Evolutionary conservation across 2,113 vertebrate species (phyloP), one percentile per base, ranked within the genome.

Genomic region (Trogon surrucura): DNA sequence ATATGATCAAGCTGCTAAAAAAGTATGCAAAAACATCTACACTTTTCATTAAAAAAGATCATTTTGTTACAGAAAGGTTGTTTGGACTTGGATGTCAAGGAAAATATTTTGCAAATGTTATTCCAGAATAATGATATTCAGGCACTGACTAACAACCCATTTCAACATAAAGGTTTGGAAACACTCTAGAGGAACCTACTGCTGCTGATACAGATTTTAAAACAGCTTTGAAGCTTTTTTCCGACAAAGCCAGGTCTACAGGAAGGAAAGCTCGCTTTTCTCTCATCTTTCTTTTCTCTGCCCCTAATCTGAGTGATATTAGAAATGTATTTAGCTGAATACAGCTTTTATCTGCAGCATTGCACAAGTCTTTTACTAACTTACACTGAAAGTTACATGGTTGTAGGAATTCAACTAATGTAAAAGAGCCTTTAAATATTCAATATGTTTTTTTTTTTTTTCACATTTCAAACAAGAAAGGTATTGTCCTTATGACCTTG

Each of bases 41-140:
- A 47, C 53, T 97, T 97, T 97, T 97, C 92, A 96, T 97, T 97
- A 91, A 94, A 97, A 96, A 93, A 20, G 74, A 85, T 94, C 30
- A n/a, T 97, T 98, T 97, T 97, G 71, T 97, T 98, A 64, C 89
- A 96, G 90, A 96, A 92, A 95, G 90, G 41, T 97, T 97, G 85
- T 97, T 98, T 97, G 70, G 95, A 96, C 94, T 97, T 80, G 70
- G 90, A 89, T 91, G 96, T 84, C n/a, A 85, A 78, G 53, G 71
- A 97, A 96, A 97, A 91, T 64, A 9, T 87, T 97, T 97, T 96
- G 84, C 86, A 85, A 96, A 94, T 97, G 89, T 20, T 88, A 62
- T 96, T 97, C 80, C 57, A 61, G 62, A 93, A 96, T 97, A 97
- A 97, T 95, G 85, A 96, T 95, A 96, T 93, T 85, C 94, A 95